Evolutionary conservation across 2,888 invertebrate genomes (phyloP).

Genomic region (Slavum lentiscoides): DNA sequence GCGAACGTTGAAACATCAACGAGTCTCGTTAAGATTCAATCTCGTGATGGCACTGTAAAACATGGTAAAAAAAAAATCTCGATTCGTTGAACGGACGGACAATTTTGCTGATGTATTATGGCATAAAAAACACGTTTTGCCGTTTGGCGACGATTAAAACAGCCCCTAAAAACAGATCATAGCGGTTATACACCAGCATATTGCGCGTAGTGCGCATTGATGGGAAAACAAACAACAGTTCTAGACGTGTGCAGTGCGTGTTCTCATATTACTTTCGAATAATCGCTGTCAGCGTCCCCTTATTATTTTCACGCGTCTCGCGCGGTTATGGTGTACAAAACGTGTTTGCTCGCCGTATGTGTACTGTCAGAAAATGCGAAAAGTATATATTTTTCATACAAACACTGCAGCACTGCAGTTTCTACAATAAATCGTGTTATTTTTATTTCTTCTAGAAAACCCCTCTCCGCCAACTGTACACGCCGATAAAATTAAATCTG

Average conservation of each 20-base stretch:
- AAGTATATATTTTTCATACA: constrained; percentile 12
- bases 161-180: background rate
- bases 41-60: too few species aligned
- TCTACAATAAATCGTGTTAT: background rate
- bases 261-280: constrained; percentile 29
- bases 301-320: too few species aligned
- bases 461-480: too few species aligned
- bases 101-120: too few species aligned
- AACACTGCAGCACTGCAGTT: background rate
- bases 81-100: too few species aligned
- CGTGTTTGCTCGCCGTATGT: constrained; percentile 19
- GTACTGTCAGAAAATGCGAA: constrained; percentile 14
- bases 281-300: background rate
- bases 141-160: background rate
- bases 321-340: background rate
- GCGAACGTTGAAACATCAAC: too few species aligned
- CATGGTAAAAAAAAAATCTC: too few species aligned
- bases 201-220: background rate
- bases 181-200: background rate
- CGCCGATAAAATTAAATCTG: constrained; percentile 11
- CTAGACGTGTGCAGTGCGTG: background rate
- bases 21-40: too few species aligned
- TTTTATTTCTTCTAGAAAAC: too few species aligned
- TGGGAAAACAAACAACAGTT: constrained; percentile 44
- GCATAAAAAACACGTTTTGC: background rate